Conservation (phyloP, 2,888 invertebrate species). For the Drosophila antonietae region DNA sequence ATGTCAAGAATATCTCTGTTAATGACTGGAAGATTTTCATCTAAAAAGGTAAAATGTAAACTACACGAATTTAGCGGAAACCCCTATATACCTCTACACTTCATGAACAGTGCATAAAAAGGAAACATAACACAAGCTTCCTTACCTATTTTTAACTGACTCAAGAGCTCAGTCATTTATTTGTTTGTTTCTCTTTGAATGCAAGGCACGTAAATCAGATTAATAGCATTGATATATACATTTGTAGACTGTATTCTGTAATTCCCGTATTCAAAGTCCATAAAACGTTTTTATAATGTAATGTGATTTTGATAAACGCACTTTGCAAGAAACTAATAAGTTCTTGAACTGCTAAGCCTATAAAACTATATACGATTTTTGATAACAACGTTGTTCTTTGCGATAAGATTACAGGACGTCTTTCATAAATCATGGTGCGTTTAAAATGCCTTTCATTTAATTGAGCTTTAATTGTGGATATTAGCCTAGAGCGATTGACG, state of each 20-base stretch:
- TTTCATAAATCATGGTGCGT: not conserved
- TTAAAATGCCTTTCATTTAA: not conserved
- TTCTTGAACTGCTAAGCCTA: not conserved
- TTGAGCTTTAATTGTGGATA: not conserved
- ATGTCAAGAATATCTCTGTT: no score
- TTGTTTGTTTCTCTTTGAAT: not conserved
- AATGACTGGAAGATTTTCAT: no score
- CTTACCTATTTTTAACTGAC: not conserved
- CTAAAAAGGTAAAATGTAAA: no score
- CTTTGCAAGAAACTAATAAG: not conserved
- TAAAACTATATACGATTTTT: not conserved
- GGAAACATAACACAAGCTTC: not conserved
- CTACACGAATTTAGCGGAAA: not conserved
- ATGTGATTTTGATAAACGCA: not conserved
- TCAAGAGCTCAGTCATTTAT: not conserved
- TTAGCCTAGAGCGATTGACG: constrained; percentile 9
- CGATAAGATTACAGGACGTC: constrained; percentile 1
- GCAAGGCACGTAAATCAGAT: not conserved
- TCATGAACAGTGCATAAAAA: not conserved
- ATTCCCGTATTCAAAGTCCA: not conserved
- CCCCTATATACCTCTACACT: not conserved
- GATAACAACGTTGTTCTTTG: not conserved
- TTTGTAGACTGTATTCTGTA: not conserved
- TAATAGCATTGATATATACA: not conserved
- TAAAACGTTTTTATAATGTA: not conserved